Evolutionary conservation across 2,888 invertebrate genomes (phyloP).

Genomic region (Petrolisthes cinctipes): DNA sequence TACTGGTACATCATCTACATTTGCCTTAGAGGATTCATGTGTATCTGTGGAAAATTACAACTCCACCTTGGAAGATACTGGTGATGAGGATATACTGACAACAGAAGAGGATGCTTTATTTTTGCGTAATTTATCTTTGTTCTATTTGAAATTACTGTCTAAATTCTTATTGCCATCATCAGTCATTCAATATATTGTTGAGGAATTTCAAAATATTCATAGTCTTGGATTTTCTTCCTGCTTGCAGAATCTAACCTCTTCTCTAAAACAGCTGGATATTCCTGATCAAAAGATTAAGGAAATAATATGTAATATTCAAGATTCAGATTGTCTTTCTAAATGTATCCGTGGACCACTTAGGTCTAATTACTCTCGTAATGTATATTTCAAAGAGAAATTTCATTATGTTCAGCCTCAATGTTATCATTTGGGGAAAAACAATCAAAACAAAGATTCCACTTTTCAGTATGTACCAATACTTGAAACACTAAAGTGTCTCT

Average conservation of each 20-base stretch:
- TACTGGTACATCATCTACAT: neutral
- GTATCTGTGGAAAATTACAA: neutral
- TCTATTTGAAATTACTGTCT: no score
- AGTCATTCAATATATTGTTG: slow-evolving; percentile 26
- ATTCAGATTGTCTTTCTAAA: neutral
- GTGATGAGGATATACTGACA: neutral
- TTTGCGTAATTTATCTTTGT: neutral
- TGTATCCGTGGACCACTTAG: slow-evolving; percentile 2
- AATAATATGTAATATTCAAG: slow-evolving; percentile 15
- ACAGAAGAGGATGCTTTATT: slow-evolving; percentile 11
- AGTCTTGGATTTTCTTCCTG: slow-evolving; percentile 6
- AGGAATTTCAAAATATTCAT: slow-evolving; percentile 23
- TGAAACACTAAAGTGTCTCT: no score
- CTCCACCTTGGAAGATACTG: neutral
- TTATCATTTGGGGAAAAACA: slow-evolving; percentile 4
- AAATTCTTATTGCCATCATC: slow-evolving; percentile 21
- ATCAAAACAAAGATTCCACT: neutral
- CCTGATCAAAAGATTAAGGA: neutral
- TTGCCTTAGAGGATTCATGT: neutral
- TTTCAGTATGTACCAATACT: slow-evolving; percentile 7
- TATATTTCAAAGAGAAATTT: neutral
- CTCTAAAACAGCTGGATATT: slow-evolving; percentile 2
- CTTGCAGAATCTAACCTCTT: neutral
- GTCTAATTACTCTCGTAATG: slow-evolving; percentile 14
- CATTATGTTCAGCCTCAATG: neutral